Base-by-base conservation (phyloP, 2,797 vertebrate genomes). In the Onychomys leucogaster region DNA sequence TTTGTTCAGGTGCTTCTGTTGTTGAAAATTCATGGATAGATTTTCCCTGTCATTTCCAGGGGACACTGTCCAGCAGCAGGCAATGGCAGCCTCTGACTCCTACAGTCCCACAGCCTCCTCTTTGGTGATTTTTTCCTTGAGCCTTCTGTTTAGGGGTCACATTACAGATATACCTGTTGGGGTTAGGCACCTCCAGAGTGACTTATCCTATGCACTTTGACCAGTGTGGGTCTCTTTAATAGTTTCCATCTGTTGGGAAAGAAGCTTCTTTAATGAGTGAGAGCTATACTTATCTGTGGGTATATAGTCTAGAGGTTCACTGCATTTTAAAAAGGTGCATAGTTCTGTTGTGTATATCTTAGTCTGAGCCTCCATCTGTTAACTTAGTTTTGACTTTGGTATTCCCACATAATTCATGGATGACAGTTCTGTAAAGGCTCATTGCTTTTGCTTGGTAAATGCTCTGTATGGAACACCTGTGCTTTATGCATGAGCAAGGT, bases 401-500 rank as follows among this genome's bases (percentile, higher is more conserved):
- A 59, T 32, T 75, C 46, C 71, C 19, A 27, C 17, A 4, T 6
- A 37, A 41, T 65, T 73, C 6, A 46, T 46, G 6, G 43, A 46
- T 52, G 29, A 23, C 90, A 46, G 9, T 93, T 23, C 81, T 69
- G 27, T 46, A 71, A 78, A 80, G n/a, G 37, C 32, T 49, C 6
- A 13, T 19, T 41, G 71, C 11, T 71, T 87, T 84, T 94, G 19
- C 69, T 95, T 85, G 49, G 0, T 32, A 67, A 85, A 63, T 81
- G 27, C 19, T 63, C 43, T 29, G 16, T 52, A 29, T 61, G 63
- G 9, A 37, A 41, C 65, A 25, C 67, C 49, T 94, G 1, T 9
- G 46, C 41, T 86, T 76, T 91, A 90, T 87, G n/a, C 29, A 75
- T 87, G 76, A 94, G 81, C n/a, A 49, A 82, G 78, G 55, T 85